A percentile compares a stretch with the other conserved stretches of the same genome.
These are phyloP conservation scores for Diachasmimorpha longicaudata DNA, from an alignment of 1,140 invertebrate species.

Conservation along the genomic window DNA sequence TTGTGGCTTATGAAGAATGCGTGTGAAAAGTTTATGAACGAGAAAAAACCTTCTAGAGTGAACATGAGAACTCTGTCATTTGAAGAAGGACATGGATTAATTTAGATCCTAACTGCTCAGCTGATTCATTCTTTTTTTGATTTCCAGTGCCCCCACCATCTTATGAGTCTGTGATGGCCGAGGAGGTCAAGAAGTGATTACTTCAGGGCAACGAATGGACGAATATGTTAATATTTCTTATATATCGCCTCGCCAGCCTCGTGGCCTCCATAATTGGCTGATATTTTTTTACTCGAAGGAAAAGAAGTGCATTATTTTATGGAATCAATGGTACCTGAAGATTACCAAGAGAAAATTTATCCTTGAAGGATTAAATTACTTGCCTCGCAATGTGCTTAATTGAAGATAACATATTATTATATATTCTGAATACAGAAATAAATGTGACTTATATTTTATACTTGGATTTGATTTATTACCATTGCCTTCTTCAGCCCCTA, in stretches of 20 bases:
- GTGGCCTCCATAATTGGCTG: too few species aligned
- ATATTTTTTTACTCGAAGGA: too few species aligned
- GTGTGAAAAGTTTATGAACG: too few species aligned
- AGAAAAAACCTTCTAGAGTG: too few species aligned
- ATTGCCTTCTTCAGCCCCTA: too few species aligned
- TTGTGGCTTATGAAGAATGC: too few species aligned
- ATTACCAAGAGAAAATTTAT: background rate
- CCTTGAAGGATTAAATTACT: background rate
- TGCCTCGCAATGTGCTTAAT: background rate
- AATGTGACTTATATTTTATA: background rate
- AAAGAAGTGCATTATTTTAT: too few species aligned
- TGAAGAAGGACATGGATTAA: too few species aligned
- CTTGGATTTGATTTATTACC: too few species aligned
- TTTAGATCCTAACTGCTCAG: background rate
- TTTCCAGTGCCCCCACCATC: conserved; percentile 13
- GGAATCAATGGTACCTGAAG: background rate
- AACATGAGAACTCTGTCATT: too few species aligned
- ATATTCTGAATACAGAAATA: background rate
- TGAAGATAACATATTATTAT: background rate
- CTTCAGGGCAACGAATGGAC: background rate
- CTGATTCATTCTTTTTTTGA: background rate
- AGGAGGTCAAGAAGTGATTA: background rate
- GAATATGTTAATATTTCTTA: background rate
- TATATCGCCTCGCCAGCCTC: background rate
- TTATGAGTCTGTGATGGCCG: conserved; percentile 17